Conservation (phyloP, 2,113 vertebrate genomes). For the Leucopsar rothschildi region DNA sequence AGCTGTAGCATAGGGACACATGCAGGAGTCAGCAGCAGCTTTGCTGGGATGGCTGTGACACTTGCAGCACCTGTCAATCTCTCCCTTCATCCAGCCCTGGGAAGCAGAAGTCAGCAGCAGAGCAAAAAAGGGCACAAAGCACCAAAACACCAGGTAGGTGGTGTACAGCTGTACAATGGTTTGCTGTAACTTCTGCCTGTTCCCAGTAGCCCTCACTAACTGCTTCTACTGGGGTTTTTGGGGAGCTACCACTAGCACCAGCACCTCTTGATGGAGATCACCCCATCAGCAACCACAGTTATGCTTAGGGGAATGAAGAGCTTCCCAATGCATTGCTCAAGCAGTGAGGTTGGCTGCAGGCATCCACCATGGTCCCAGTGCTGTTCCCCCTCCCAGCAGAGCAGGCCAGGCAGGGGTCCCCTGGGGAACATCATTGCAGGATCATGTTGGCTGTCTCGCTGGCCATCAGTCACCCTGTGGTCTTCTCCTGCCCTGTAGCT, state of each 20-base stretch:
- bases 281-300: not conserved
- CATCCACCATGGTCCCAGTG: fast-evolving
- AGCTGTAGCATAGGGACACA: not conserved
- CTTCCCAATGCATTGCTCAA: fast-evolving
- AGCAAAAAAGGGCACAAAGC: not conserved
- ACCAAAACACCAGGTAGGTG: fast-evolving
- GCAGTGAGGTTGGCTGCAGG: not conserved
- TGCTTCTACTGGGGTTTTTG: not conserved
- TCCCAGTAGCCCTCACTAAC: not conserved
- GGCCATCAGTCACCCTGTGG: not conserved
- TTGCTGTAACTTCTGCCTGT: not conserved
- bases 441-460: not conserved
- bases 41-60: not conserved
- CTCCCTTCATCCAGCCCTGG: not conserved
- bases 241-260: not conserved
- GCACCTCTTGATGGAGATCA: not conserved
- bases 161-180: fast-evolving
- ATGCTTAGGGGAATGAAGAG: not conserved
- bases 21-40: not conserved
- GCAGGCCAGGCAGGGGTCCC: fast-evolving
- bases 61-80: not conserved
- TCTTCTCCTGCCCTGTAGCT: not conserved
- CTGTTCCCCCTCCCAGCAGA: not conserved
- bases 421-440: fast-evolving
- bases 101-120: not conserved